phyloP scores from a whole-genome alignment of 2,888 invertebrate species.

The Netelia inedita region DNA sequence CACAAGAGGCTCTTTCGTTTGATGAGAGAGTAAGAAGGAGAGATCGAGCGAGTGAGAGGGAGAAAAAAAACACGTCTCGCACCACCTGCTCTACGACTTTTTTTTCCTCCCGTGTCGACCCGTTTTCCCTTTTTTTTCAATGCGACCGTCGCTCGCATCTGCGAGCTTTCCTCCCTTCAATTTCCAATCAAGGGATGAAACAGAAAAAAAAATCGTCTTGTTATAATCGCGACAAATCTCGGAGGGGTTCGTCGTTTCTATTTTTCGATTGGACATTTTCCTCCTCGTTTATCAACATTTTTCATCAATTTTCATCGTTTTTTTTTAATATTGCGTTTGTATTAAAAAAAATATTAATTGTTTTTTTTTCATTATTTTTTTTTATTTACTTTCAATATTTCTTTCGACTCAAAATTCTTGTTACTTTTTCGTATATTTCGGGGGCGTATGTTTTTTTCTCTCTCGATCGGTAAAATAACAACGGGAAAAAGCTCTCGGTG shows the following conservation, averaged over 20 bases:
- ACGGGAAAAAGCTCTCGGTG: too few species aligned
- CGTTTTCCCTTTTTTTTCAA: slow-evolving; percentile 1
- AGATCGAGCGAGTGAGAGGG: background rate
- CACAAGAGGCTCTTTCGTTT: background rate
- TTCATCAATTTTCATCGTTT: background rate
- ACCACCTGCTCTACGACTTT: background rate
- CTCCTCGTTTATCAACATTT: background rate
- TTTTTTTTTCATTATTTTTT: too few species aligned
- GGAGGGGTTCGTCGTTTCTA: background rate
- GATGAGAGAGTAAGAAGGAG: background rate
- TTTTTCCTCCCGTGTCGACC: background rate
- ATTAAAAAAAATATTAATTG: too few species aligned
- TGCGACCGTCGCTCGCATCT: background rate
- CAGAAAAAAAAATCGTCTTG: slow-evolving; percentile 27
- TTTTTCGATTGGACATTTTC: background rate
- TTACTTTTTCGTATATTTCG: too few species aligned
- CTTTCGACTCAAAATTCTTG: too few species aligned
- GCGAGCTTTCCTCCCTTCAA: slow-evolving; percentile 18
- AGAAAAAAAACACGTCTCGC: background rate
- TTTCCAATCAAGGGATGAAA: slow-evolving; percentile 47
- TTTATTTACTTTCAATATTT: too few species aligned
- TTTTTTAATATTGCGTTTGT: too few species aligned
- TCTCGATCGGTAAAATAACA: too few species aligned
- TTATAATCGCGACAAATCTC: slow-evolving; percentile 18
- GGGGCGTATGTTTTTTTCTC: too few species aligned